Conservation (phyloP, 2,888 invertebrate genomes). For the Drosophila picticornis region DNA sequence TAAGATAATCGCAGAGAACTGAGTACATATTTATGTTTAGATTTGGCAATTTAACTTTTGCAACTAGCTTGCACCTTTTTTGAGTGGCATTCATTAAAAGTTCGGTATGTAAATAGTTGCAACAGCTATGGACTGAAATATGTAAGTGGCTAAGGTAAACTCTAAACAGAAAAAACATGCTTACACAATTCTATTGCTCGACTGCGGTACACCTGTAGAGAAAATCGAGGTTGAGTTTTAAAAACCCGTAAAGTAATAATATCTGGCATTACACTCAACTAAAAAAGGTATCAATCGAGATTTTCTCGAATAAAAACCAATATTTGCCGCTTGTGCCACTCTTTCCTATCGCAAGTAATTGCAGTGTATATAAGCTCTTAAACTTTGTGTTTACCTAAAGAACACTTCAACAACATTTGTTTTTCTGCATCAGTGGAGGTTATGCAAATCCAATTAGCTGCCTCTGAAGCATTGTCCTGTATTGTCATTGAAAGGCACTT, state of each 20-base stretch:
- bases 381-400: neutral
- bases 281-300: neutral
- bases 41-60: conserved; percentile 17
- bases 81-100: conserved; percentile 14
- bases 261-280: neutral
- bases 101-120: neutral
- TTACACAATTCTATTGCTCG: neutral
- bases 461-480: conserved; percentile 10
- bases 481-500: conserved; percentile 36
- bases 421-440: neutral
- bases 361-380: neutral
- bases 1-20: conserved; percentile 2
- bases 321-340: neutral
- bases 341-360: neutral
- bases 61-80: neutral
- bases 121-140: conserved; percentile 4
- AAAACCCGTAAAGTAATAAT: neutral
- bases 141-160: neutral
- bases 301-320: neutral
- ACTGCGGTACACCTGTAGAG: neutral
- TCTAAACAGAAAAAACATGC: neutral
- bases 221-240: neutral
- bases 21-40: conserved; percentile 1
- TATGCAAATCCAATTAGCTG: conserved; percentile 26
- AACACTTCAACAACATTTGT: neutral